phyloP scores from a whole-genome alignment of 2,113 vertebrate genomes.

The Rhabdornis inornatus region DNA sequence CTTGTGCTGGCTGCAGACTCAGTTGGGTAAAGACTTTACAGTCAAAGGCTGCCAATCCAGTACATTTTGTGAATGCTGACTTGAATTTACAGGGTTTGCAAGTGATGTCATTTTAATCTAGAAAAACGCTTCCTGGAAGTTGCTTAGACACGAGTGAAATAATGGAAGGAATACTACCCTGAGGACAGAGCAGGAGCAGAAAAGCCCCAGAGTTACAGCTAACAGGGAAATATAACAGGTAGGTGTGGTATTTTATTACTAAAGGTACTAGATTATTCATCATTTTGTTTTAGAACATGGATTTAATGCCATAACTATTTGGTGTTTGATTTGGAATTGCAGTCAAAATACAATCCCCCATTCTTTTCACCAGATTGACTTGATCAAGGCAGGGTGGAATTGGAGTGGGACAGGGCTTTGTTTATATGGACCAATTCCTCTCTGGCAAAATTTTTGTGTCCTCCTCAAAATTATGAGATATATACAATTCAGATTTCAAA shows the following conservation, averaged over 20 bases:
- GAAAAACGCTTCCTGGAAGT: not conserved
- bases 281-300: not conserved
- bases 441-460: not conserved
- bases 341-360: not conserved
- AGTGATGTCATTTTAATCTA: not conserved
- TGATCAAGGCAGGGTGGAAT: not conserved
- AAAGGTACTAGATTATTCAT: not conserved
- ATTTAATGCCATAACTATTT: not conserved
- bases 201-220: not conserved
- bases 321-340: not conserved
- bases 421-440: not conserved
- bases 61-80: not conserved
- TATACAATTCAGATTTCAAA: not conserved
- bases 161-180: not conserved
- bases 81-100: not conserved
- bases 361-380: not conserved
- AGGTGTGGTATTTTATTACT: not conserved
- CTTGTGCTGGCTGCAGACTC: not conserved
- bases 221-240: not conserved
- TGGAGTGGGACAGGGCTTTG: not conserved
- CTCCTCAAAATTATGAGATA: not conserved
- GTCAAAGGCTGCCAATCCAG: not conserved
- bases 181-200: not conserved
- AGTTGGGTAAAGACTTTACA: not conserved
- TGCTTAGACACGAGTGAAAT: not conserved